Evolutionary conservation across 2,797 vertebrate species (phyloP), one percentile per base, ranked within the genome.

Genomic region (Acestrorhynchus altus): DNA sequence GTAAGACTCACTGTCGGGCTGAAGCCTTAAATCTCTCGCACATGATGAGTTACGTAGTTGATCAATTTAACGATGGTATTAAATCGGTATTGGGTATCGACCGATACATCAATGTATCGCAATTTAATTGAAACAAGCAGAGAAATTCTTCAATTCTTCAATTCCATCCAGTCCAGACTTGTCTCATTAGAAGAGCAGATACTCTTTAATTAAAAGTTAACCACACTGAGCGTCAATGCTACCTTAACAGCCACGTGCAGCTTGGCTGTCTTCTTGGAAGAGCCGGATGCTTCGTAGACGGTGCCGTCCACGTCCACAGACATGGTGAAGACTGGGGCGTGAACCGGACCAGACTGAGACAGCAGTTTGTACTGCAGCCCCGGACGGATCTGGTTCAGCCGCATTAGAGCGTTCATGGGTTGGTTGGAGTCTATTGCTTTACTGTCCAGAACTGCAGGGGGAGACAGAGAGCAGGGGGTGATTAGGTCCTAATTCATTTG

Each of bases 191-290:
- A n/a, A n/a, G n/a, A n/a, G n/a, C n/a, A n/a, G n/a, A n/a, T n/a
- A n/a, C n/a, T n/a, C n/a, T n/a, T n/a, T n/a, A n/a, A n/a, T n/a
- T n/a, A n/a, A n/a, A n/a, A n/a, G n/a, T 35, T 35, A 35, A 35
- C 6, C 2, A 35, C 2, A 5, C 18, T 24, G 20, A 0, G 0
- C 20, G 49, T 4, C 2, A 24, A n/a, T 0, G 8, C 75, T 90
- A 98, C 98, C 96, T 99, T 99, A 80, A 99, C 97, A 20, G 98
- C 98, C 64, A 99, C 97, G 0, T 99, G 97, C 86, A 99, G 96
- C 89, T 99, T 99, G 88, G 98, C 98, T 1, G 96, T 99, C 91
- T 99, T 99, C 92, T 99, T 99, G 78, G 97, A 99, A 85, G 97
- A 97, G 76, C 98, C 98, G 16, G 97, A 99, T 18, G 98, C 98